Percentiles rank a stretch among this genome's conserved stretches.
phyloP scores from a whole-genome alignment of 1,140 invertebrate genomes.

The Achroia grisella region DNA sequence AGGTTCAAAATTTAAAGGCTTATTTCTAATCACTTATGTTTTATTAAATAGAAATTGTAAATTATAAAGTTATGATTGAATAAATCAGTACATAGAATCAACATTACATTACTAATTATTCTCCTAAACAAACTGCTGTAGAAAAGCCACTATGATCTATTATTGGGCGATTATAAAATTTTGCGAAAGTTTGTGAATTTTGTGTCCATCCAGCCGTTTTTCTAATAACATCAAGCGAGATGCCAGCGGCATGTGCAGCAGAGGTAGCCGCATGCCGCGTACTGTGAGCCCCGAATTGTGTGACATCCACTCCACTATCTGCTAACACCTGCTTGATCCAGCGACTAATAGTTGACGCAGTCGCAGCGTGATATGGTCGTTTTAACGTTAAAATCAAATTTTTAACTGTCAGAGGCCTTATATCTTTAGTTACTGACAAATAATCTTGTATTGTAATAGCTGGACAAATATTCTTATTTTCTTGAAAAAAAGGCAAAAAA shows the following conservation, averaged over 20 bases:
- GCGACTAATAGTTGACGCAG: background rate
- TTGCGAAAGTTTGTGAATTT: background rate
- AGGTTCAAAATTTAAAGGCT: no score
- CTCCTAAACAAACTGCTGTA: no score
- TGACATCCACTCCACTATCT: no score
- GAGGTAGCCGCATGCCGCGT: constrained; percentile 25
- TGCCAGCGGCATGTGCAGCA: constrained; percentile 11
- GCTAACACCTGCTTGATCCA: background rate
- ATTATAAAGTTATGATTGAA: no score
- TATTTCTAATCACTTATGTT: no score
- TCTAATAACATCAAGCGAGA: constrained; percentile 15
- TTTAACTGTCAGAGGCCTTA: background rate
- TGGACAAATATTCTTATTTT: background rate
- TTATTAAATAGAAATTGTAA: no score
- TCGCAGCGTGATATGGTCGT: background rate
- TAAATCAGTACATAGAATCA: no score
- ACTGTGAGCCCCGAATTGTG: background rate
- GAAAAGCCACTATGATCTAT: no score
- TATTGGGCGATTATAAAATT: constrained; percentile 4
- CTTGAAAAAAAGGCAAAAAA: background rate
- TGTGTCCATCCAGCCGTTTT: constrained; percentile 21
- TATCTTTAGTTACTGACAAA: background rate
- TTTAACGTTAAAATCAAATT: background rate
- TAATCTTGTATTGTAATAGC: background rate
- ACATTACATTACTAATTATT: no score